A percentile compares a stretch with the other conserved stretches of the same genome.
Evolutionary conservation across 2,113 vertebrate species (phyloP).

Genomic region (Larimichthys crocea): DNA sequence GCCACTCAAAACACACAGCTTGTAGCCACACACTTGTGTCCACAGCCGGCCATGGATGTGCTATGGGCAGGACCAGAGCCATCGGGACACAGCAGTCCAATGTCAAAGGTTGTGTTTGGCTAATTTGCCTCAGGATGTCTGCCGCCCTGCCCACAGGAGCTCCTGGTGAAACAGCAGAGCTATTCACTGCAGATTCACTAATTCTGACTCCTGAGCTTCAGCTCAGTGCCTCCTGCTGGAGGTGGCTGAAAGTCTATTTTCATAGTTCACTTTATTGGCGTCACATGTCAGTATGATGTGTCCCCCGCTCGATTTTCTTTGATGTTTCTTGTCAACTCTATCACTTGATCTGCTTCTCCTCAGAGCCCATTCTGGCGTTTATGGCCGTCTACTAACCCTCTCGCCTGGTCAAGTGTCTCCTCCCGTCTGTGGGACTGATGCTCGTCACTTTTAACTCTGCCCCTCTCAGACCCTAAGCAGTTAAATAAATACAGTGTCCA

Average conservation of each 20-base stretch:
- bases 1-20: constrained; percentile 24
- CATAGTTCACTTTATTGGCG: background rate
- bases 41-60: constrained; percentile 33
- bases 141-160: constrained; percentile 11
- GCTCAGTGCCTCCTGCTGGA: constrained; percentile 7
- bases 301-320: background rate
- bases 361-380: background rate
- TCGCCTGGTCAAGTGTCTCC: background rate
- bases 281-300: background rate
- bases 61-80: constrained; percentile 14
- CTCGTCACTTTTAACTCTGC: background rate
- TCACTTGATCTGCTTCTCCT: background rate
- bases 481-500: constrained; percentile 49
- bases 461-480: constrained; percentile 3
- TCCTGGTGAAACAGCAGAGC: constrained; percentile 36
- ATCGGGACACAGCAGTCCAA: constrained; percentile 22
- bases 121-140: constrained; percentile 41
- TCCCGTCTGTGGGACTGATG: background rate
- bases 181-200: background rate
- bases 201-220: no score
- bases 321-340: background rate
- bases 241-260: background rate
- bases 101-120: constrained; percentile 61
- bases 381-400: background rate
- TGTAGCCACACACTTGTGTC: constrained; percentile 21